These are phyloP conservation scores for Eunapius fragilis DNA, from an alignment of 37 sponge, comb jelly and placozoan genomes.

Conservation along the genomic window DNA sequence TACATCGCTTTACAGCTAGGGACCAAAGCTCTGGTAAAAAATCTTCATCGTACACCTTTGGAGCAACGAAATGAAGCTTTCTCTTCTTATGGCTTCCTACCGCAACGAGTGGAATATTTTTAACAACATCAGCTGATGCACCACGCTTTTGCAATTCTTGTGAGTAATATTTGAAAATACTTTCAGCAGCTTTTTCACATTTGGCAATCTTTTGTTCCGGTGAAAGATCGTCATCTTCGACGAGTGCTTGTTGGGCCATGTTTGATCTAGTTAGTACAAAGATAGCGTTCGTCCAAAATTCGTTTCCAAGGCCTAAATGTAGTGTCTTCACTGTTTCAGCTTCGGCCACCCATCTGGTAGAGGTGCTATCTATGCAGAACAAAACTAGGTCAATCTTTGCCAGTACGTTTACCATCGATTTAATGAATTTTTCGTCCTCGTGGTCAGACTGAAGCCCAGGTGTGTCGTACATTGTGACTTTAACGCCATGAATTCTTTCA, in stretches of 20 bases:
- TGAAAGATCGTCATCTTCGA: no score
- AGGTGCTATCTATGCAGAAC: conserved; percentile 15
- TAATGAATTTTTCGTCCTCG: not conserved
- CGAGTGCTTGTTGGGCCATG: not conserved
- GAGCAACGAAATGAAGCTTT: no score
- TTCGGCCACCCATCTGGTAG: not conserved
- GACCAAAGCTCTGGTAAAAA: no score
- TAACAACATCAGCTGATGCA: no score
- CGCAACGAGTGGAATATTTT: no score
- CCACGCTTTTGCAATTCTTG: no score
- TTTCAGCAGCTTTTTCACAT: no score
- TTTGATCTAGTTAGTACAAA: conserved; percentile 4
- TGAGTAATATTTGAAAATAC: no score
- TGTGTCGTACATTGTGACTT: conserved; percentile 9
- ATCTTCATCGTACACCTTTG: no score
- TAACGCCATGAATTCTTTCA: not conserved
- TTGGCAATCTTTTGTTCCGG: no score
- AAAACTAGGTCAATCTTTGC: conserved; percentile 6
- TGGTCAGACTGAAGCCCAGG: conserved; percentile 21
- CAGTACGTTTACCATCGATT: not conserved
- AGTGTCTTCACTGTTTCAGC: not conserved
- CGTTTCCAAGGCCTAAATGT: not conserved
- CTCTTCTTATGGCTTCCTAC: no score
- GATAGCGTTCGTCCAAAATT: conserved; percentile 7
- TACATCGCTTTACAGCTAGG: no score